Base-by-base conservation (phyloP, 2,797 vertebrate species). In the Huso huso region DNA sequence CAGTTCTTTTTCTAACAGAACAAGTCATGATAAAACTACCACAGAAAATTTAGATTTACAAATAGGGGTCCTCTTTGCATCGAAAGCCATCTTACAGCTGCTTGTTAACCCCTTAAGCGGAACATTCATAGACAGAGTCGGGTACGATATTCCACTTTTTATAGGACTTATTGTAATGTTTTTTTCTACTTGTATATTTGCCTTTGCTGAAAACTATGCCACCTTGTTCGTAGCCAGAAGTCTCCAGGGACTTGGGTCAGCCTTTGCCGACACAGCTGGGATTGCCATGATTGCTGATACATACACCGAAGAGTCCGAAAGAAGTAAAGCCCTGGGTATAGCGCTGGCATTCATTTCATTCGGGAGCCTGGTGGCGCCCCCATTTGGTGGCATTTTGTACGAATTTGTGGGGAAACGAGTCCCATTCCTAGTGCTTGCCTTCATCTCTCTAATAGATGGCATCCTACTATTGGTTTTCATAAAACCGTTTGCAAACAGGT, bases 301-400 rank as follows among this genome's bases (percentile, higher is more conserved):
- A 67, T 98, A 94, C 76, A 87, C 93, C 0, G 95, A 95, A 78
- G 95, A 98, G 68, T 78, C 89, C 0, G 95, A 94, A 83, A 83
- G 96, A 66, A 97, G 92, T 75, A 88, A 78, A 7, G 96, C 96
- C 2, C 84, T 98, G 69, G 96, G 96, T 66, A 89, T 96, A 76
- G 95, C 96, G 0, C 82, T 98, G 73, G 96, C 96, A 13, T 98
- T 96, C 74, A 99, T 99, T 87, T 98, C 96, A 52, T 97, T 98
- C 64, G 96, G 96, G 51, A 98, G 95, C 64, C 87, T 98, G 50
- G 96, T 92, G 78, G 96, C 96, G 15, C 96, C 96, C 66, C 96
- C 96, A 1, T 99, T 98, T 73, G 95, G 95, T 6, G 95, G 94
- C 0, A 66, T 94, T 75, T 88, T 98, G 66, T 97, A 96, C 74